phyloP scores from a whole-genome alignment of 2,888 invertebrate species.

The Eupithecia subumbrata region DNA sequence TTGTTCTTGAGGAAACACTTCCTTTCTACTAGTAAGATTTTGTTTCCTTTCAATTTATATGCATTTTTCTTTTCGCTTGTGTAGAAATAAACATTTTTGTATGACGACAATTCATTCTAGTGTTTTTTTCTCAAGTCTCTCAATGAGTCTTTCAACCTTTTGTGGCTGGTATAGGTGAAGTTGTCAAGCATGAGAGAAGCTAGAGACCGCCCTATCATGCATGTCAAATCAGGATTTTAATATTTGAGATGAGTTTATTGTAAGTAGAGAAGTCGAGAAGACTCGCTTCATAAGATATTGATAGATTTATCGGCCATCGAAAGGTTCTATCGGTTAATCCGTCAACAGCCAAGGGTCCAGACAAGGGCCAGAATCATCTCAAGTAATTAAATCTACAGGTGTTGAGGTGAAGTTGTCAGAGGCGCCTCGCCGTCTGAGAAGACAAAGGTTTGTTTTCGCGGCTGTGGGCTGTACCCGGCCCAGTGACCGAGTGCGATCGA shows the following conservation, averaged over 20 bases:
- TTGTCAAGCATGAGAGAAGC: not conserved
- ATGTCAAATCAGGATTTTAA: not conserved
- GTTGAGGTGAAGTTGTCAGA: slow-evolving; percentile 63
- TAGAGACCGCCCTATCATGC: not conserved
- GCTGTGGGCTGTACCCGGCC: slow-evolving; percentile 60
- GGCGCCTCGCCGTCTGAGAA: slow-evolving; percentile 78
- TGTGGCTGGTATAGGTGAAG: not conserved
- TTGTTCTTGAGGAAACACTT: not conserved
- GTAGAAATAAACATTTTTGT: not conserved
- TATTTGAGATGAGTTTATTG: not conserved
- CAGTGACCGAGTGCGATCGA: slow-evolving; percentile 82
- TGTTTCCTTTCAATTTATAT: not conserved
- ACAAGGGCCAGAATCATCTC: slow-evolving; percentile 21
- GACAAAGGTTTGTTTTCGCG: slow-evolving; percentile 80
- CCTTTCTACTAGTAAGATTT: not conserved
- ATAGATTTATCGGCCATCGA: not conserved
- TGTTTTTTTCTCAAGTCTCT: not conserved
- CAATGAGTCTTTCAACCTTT: not conserved
- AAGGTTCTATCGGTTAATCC: not conserved
- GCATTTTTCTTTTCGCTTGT: not conserved
- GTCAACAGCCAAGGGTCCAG: slow-evolving; percentile 4
- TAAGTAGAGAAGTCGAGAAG: not conserved
- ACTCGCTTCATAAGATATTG: not conserved
- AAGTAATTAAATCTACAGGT: slow-evolving; percentile 66
- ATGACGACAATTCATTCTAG: not conserved